Evolutionary conservation across 2,797 vertebrate species (phyloP), one percentile per base, ranked within the genome.

Genomic region (Australoheros facetus): DNA sequence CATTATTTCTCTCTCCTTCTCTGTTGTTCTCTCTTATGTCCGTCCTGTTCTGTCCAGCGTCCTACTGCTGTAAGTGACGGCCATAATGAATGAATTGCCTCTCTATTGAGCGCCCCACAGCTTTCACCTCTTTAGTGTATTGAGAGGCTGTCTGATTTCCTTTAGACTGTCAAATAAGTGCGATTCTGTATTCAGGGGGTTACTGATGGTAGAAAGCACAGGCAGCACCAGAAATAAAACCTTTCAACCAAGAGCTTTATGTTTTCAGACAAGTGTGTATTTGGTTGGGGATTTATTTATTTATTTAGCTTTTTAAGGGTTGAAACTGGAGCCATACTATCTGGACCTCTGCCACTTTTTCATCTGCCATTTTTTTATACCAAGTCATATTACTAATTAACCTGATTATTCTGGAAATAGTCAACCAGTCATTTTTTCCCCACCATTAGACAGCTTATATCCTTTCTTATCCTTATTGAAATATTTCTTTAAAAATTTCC

Each of bases 11-110:
- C 59, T 42, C 45, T 59, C 42, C 56, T 37, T 39, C 56, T 75
- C 64, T 55, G 26, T 79, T 62, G 42, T 55, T 72, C 48, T 73
- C 32, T 34, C 45, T 34, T 21, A 69, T 73, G 26, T 28, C 59
- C 73, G 39, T 69, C 78, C 60, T 56, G n/a, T 16, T 56, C 72
- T 55, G 55, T 78, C 83, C 86, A 12, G 37, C 39, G 73, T 78
- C 73, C 54, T 71, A 71, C 74, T 78, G 75, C 85, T 85, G 60
- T 69, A 81, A 84, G 77, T 81, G 88, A 85, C 39, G 59, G 75
- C 64, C 77, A 71, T 91, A 91, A 87, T 92, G 86, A 90, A 91
- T 91, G 78, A 89, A 88, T 77, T 54, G 84, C 56, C 87, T 85
- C 75, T 84, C 84, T 37, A 82, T 83, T 83, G 84, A 88, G 86